Evolutionary conservation across 2,797 vertebrate genomes (phyloP), one percentile per base, ranked within the genome.

Genomic region (Chromis chromis): DNA sequence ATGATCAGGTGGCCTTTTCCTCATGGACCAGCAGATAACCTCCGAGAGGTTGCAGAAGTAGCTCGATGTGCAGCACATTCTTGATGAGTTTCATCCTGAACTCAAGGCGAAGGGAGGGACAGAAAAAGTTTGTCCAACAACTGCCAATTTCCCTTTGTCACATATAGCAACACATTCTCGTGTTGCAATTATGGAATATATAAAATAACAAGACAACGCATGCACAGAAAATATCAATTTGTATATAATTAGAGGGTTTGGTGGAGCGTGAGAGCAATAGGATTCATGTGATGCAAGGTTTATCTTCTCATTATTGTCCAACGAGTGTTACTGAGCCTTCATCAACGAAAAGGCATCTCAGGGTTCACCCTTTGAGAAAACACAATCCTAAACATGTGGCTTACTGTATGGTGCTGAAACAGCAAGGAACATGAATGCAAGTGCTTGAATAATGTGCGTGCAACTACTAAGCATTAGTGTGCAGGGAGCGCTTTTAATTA

Each of bases 401-500:
- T 57, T 56, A 63, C 40, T 62, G 50, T 54, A 57, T 59, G 67
- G 17, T 75, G 73, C 78, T 74, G 57, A 87, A 80, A 76, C 73
- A 82, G 70, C 74, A 74, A 82, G 64, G 59, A 89, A 44, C 76
- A 61, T 5, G 50, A 81, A 79, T 74, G 80, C 44, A 63, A n/a
- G 66, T 14, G 17, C 67, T 76, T 72, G 65, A 85, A 82, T 82
- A 85, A 81, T 87, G 60, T 80, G 74, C 61, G 70, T 27, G 59
- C 74, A 86, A 68, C 70, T 76, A 77, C 75, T 70, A 79, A 87
- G 89, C 83, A 85, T 66, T 80, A 60, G 72, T 84, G 81, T 74
- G 76, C 76, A 57, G 83, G 83, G 82, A 90, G 82, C 76, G 79
- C 76, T 89, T 88, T 92, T 93, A 92, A 93, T 93, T 92, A 92